These are phyloP conservation scores for Graphium colonna DNA, from an alignment of 2,888 invertebrate species.

Conservation along the genomic window DNA sequence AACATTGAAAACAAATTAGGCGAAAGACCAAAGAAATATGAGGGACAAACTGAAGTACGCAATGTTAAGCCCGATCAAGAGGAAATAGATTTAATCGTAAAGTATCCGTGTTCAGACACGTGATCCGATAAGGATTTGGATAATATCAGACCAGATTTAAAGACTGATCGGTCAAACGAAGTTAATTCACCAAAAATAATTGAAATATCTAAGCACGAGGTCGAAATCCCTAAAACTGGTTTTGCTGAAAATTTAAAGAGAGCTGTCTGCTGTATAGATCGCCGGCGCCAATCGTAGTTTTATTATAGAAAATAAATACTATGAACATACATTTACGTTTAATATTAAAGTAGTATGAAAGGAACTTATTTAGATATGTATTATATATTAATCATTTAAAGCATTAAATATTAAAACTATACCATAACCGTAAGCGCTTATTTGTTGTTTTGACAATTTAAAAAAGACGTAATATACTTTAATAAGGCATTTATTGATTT, in stretches of 20 bases:
- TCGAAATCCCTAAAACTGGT: slow-evolving; percentile 61
- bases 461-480: too few species aligned
- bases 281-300: slow-evolving; percentile 63
- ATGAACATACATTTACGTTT: slow-evolving; percentile 1
- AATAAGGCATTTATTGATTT: too few species aligned
- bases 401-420: too few species aligned
- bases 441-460: too few species aligned
- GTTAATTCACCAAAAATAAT: slow-evolving; percentile 41
- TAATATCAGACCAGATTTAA: slow-evolving; percentile 45
- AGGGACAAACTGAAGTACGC: slow-evolving; percentile 57
- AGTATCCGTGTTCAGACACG: slow-evolving; percentile 72
- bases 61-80: slow-evolving; percentile 60
- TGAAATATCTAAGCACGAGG: slow-evolving; percentile 49
- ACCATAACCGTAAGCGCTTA: too few species aligned
- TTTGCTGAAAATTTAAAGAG: slow-evolving; percentile 68
- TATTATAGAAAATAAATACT: slow-evolving; percentile 1
- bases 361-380: too few species aligned
- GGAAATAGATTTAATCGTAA: slow-evolving; percentile 71
- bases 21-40: slow-evolving; percentile 62
- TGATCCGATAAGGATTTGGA: slow-evolving; percentile 70
- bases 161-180: slow-evolving; percentile 53
- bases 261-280: slow-evolving; percentile 73
- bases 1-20: slow-evolving; percentile 67
- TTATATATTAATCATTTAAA: too few species aligned
- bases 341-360: too few species aligned